Conservation (phyloP, 1,140 invertebrate species). For the Sinella curviseta region DNA sequence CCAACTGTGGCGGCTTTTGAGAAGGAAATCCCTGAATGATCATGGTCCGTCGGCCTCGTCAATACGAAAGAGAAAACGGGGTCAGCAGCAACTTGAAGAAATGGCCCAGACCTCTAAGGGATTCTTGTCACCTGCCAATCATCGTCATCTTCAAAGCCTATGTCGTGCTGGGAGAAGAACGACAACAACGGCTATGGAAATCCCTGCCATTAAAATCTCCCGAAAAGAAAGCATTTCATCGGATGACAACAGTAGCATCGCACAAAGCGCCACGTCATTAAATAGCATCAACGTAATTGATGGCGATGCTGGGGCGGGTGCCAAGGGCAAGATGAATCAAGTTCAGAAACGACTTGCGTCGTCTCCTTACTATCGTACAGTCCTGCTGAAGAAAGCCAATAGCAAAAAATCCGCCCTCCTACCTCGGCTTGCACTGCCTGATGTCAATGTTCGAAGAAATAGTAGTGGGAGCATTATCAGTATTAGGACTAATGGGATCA, state of each 20-base stretch:
- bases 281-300: not conserved
- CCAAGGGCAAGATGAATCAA: constrained; percentile 11
- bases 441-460: not conserved
- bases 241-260: constrained; percentile 23
- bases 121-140: not conserved
- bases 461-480: constrained; percentile 7
- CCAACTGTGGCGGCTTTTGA: constrained; percentile 39
- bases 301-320: not conserved
- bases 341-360: not conserved
- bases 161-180: not conserved
- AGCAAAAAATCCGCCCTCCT: not conserved
- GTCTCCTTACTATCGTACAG: not conserved
- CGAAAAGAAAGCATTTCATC: constrained; percentile 42
- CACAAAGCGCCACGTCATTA: not conserved
- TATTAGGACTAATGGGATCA: not conserved
- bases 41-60: not conserved
- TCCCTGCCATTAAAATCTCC: constrained; percentile 15
- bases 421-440: not conserved
- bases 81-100: constrained; percentile 6
- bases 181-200: not conserved
- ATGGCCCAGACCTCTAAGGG: not conserved
- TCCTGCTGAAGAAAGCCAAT: constrained; percentile 19
- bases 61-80: constrained; percentile 9
- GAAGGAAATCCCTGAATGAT: not conserved
- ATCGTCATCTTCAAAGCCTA: constrained; percentile 13